A percentile compares a stretch with the other conserved stretches of the same genome.
phyloP scores from a whole-genome alignment of 1,140 invertebrate genomes.

The Elysia chlorotica region DNA sequence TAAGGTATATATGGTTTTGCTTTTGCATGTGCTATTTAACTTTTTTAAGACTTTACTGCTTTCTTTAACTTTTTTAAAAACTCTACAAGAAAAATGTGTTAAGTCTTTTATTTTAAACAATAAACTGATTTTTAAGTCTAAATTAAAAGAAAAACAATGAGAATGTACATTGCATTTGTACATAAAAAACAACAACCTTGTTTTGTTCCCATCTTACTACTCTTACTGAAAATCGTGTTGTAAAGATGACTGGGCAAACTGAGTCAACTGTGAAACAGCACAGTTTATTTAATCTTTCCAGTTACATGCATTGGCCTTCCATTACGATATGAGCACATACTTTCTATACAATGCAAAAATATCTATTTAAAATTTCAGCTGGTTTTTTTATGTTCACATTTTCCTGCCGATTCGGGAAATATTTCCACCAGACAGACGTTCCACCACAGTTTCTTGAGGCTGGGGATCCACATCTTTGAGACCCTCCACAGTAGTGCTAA shows the following conservation, averaged over 20 bases:
- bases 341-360: not conserved
- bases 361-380: not conserved
- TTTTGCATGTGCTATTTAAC: too few relatives aligned
- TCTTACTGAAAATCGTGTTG: not conserved
- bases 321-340: not conserved
- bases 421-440: constrained; percentile 45
- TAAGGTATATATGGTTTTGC: too few relatives aligned
- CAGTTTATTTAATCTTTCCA: not conserved
- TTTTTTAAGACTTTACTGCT: too few relatives aligned
- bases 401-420: constrained; percentile 36
- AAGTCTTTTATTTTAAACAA: too few relatives aligned
- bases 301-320: not conserved
- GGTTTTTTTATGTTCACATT: constrained; percentile 13
- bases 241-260: not conserved
- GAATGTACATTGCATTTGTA: too few relatives aligned
- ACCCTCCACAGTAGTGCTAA: constrained; percentile 33
- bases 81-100: too few relatives aligned
- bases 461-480: constrained; percentile 40
- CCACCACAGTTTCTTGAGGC: constrained; percentile 36
- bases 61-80: too few relatives aligned
- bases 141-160: too few relatives aligned
- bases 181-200: too few relatives aligned
- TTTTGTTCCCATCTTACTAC: too few relatives aligned
- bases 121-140: too few relatives aligned
- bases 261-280: not conserved